Base-by-base conservation (phyloP, 1,140 invertebrate genomes). In the Cataglyphis hispanica region DNA sequence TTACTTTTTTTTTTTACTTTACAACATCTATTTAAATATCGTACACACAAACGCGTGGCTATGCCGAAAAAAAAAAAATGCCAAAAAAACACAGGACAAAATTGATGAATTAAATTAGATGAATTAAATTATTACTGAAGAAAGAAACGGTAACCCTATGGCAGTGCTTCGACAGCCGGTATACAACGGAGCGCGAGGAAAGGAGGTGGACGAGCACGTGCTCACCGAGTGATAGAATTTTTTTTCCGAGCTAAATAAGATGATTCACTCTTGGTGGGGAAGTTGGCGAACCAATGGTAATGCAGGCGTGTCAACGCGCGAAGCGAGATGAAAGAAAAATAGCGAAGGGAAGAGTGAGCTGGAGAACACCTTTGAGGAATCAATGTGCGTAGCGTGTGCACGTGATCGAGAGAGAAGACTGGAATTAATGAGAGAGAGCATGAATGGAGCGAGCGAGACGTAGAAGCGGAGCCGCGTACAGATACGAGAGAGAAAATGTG, bases 201-300 rank as follows among this genome's bases (percentile, higher is more conserved):
- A 22, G 56, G 61, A 76, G 75, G 72, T 66, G 85, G 31, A 37
- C 43, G 86, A 90, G 86, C 92, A 93, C 92, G 92, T 93, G 92
- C 78, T 90, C 87, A 88, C 66, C 87, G 92, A 88, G 89, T 93
- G 92, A 93, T 91, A 91, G 88, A 89, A 86, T 37, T 64, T 88
- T 90, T 91, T 87, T 64, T 83, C 50, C 31, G 43, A 50, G 72
- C 46, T 43, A 75, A 89, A 80, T 87, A 86, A 90, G 84, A 81
- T 85, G 64, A 87, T 50, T 76, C 77, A 61, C 31, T 61, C 27
- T 56, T 67, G 78, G 84, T 56, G 53, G 87, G 76, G 84, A 25
- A 13, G 22, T 72, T 72, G 50, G 19, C 53, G 78, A 87, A 11
- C 58, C 50, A 88, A 81, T 70, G 86, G 56, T 34, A 40, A 31